Percentiles rank a stretch among this genome's conserved stretches.
Evolutionary conservation across 2,888 invertebrate species (phyloP).

Genomic region (Rhopalosiphum nymphaeae): DNA sequence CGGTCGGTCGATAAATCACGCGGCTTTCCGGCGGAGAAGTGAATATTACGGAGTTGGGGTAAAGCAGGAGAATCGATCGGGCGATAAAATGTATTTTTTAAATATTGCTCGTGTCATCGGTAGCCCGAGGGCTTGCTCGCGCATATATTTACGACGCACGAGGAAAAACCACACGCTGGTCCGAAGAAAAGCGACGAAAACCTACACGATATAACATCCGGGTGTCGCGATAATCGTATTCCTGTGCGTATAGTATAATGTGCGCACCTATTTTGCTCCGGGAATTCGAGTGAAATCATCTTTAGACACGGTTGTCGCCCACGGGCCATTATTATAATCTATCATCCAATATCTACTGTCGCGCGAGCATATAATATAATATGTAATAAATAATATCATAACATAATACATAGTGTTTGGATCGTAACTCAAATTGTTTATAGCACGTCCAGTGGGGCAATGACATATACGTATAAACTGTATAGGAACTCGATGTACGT

Average conservation of each 20-base stretch:
- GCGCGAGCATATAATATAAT: neutral
- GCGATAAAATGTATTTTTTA: neutral
- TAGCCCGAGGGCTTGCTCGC: neutral
- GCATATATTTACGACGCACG: neutral
- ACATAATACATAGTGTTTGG: neutral
- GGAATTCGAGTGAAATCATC: conserved; percentile 39
- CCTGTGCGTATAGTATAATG: neutral
- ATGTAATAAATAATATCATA: neutral
- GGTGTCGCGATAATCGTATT: neutral
- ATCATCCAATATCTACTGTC: neutral
- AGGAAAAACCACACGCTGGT: neutral
- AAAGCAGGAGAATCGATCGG: neutral
- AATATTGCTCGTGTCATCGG: neutral
- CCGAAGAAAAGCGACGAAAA: neutral
- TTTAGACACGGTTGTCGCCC: conserved; percentile 45
- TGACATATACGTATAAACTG: neutral
- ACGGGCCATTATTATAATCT: neutral
- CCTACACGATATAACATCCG: neutral
- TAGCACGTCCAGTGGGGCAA: neutral
- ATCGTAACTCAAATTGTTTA: neutral
- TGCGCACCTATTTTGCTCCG: neutral
- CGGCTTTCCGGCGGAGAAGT: neutral
- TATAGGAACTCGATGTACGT: neutral
- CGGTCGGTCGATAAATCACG: neutral
- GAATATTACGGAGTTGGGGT: neutral